Base-by-base conservation (phyloP, 2,113 vertebrate species). In the Corydoras sp. region DNA sequence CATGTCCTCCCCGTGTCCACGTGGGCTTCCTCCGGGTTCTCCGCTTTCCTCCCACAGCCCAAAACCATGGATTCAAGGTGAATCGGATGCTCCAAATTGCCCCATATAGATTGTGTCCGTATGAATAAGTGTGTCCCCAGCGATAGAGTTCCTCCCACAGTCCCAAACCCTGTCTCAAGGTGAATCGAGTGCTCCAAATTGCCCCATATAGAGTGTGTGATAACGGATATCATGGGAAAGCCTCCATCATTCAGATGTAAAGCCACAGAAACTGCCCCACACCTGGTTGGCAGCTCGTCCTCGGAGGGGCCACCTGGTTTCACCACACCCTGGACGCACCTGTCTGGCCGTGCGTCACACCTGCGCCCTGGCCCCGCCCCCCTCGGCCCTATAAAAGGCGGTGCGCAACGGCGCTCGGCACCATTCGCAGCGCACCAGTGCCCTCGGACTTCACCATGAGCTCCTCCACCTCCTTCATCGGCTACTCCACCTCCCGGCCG, bases 381-480 rank as follows among this genome's bases (percentile, higher is more conserved):
- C 48, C 9, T 31, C 5, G 6, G 7, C 2, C 65, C 71, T 79
- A 79, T 59, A 53, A 13, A 24, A 31, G 3, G 30, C 10, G 56
- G 3, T n/a, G 9, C 1, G 12, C 13, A n/a, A n/a, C n/a, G n/a
- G 30, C 9, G 29, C 4, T 32, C 29, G 35, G 31, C 56, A 60
- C n/a, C 67, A 14, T 18, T 69, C 43, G 56, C 55, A 14, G 67
- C 15, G 15, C 56, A 35, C 14, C n/a, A 2, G 11, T 24, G 2
- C 3, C 48, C 5, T 15, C n/a, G 8, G 8, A 55, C 30, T 55
- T 49, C 74, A 66, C 2, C 58, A 85, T 87, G 83, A 15, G 1
- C 65, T 1, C 14, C 14, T 0, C n/a, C n/a, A n/a, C 2, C 0
- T 5, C 2, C 3, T 3, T 29, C 31, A 3, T 12, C 12, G 56